Evolutionary conservation across 2,113 vertebrate species (phyloP).

Genomic region (Morone saxatilis): DNA sequence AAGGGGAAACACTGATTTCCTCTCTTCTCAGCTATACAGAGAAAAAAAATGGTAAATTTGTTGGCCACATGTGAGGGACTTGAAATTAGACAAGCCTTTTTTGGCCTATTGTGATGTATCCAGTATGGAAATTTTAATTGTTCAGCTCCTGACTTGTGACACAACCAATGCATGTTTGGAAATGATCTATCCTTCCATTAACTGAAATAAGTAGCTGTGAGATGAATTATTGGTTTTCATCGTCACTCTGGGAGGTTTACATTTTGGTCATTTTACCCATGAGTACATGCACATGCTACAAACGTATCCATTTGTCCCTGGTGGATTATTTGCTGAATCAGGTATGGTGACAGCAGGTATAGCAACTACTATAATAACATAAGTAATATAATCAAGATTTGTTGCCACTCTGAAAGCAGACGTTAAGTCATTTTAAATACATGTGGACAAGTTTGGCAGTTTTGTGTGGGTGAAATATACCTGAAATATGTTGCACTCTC

Average conservation of each 20-base stretch:
- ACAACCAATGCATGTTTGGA: not conserved
- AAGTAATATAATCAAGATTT: not conserved
- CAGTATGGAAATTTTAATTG: not conserved
- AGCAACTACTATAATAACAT: not conserved
- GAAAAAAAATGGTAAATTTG: not conserved
- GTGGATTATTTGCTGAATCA: conserved; percentile 3
- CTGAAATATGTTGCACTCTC: conserved; percentile 17
- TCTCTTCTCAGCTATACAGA: no score
- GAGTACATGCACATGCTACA: not conserved
- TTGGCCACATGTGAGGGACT: not conserved
- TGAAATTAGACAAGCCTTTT: not conserved
- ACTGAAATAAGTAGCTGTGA: conserved; percentile 5
- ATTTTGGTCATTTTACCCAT: not conserved
- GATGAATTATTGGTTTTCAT: not conserved
- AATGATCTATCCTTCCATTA: not conserved
- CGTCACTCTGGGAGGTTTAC: not conserved
- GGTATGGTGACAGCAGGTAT: not conserved
- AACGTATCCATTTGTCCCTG: not conserved
- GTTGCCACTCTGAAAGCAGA: conserved; percentile 5
- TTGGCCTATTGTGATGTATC: not conserved
- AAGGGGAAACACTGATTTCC: no score
- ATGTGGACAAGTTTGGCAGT: conserved; percentile 9
- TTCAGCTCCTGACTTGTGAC: not conserved
- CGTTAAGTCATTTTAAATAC: conserved; percentile 23
- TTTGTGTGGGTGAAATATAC: conserved; percentile 25